Evolutionary conservation across 2,888 invertebrate genomes (phyloP), one percentile per base, ranked within the genome.

Genomic region (Drosophila kambysellisi): DNA sequence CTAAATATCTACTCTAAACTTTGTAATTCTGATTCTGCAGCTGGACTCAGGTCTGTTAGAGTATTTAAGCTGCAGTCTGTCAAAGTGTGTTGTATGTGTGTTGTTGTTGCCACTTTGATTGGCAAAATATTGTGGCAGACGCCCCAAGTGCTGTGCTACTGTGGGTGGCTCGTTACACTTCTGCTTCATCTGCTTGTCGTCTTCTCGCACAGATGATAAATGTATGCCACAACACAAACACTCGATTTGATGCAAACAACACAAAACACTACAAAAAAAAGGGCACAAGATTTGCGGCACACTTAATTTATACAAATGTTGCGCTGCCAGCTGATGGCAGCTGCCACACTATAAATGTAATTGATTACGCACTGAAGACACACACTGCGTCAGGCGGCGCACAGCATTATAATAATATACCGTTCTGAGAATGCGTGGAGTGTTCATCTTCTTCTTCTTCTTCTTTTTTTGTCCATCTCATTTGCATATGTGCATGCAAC

Each of bases 251-350:
- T 71, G 68, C 56, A 37, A 62, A 43, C 46, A 46, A 65, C 7
- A 67, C 48, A 62, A 6, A 6, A 57, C 64, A 70, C 64, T 30
- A 74, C 48, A 37, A 41, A 35, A 35, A 30, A 56, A 48, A 48
- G 39, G 33, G 7, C 53, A 8, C 41, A 48, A 62, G 65, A 50
- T 62, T 68, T 59, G 67, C 57, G 58, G 52, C 68, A 67, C 63
- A 79, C 83, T 83, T 88, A 87, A 88, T 89, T 86, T 86, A 87
- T 88, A 86, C 90, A 88, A 89, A 89, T 90, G 87, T 77, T 82
- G 72, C 77, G 66, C 79, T 63, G 71, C 62, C 80, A 76, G 81
- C 78, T 87, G 87, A 83, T 88, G 83, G 75, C 79, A 83, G 83
- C 78, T 85, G 78, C 78, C 78, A 70, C 68, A 74, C 79, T 79